phyloP scores from a whole-genome alignment of 2,113 vertebrate genomes.

The Theristicus caerulescens region DNA sequence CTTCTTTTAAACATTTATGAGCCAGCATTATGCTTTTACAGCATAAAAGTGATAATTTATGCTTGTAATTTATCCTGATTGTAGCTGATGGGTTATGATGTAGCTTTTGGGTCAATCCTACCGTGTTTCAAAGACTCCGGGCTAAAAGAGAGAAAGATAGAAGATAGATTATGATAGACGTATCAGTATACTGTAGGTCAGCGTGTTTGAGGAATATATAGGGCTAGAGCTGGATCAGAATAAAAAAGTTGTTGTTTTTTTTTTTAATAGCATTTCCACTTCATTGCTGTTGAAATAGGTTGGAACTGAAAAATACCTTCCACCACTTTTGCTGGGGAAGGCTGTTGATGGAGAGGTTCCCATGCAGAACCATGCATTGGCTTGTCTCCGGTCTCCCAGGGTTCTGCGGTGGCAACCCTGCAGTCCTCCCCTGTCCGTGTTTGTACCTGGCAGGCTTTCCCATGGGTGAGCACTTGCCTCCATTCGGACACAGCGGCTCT shows the following conservation, averaged over 20 bases:
- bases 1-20: not conserved
- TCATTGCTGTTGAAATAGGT: not conserved
- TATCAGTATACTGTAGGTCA: not conserved
- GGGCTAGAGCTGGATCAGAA: not conserved
- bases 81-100: not conserved
- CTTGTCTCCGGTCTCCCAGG: not conserved
- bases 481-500: rapidly evolving
- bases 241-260: too few relatives aligned
- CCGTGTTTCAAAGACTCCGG: not conserved
- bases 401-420: too few relatives aligned
- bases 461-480: rapidly evolving
- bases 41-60: not conserved
- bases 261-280: not conserved
- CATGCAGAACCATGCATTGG: not conserved
- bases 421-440: too few relatives aligned
- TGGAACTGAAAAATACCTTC: not conserved
- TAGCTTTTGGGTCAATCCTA: not conserved
- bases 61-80: not conserved
- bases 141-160: not conserved
- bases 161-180: not conserved
- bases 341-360: not conserved
- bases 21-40: not conserved
- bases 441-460: not conserved
- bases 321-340: not conserved
- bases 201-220: not conserved